These are phyloP conservation scores for Nematopogon swammerdamellus DNA, from an alignment of 2,888 invertebrate genomes.

Conservation along the genomic window DNA sequence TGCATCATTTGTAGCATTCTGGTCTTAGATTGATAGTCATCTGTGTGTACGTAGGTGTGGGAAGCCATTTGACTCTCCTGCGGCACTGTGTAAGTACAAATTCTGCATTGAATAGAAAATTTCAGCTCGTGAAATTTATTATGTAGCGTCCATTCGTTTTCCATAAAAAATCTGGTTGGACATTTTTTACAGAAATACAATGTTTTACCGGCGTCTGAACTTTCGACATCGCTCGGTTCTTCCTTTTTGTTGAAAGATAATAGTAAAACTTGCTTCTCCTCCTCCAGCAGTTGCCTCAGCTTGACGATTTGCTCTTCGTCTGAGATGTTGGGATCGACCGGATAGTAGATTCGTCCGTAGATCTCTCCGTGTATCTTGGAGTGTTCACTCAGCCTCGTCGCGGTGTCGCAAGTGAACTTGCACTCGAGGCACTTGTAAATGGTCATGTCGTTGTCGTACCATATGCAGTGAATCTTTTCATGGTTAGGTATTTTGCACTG, in stretches of 20 bases:
- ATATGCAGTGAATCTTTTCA: slow-evolving; percentile 70
- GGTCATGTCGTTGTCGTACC: slow-evolving; percentile 51
- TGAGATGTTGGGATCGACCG: slow-evolving; percentile 61
- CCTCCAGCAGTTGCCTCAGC: slow-evolving; percentile 36
- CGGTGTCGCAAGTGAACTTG: slow-evolving; percentile 74
- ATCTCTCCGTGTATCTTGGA: slow-evolving; percentile 72
- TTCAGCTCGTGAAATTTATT: slow-evolving; percentile 64
- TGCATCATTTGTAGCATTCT: slow-evolving; percentile 65
- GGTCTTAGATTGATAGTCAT: slow-evolving; percentile 76
- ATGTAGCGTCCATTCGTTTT: slow-evolving; percentile 71
- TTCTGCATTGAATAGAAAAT: slow-evolving; percentile 66
- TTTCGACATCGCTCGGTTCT: slow-evolving; percentile 24
- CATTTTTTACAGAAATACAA: slow-evolving; percentile 78
- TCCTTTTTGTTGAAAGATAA: slow-evolving; percentile 23
- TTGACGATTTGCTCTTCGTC: slow-evolving; percentile 65
- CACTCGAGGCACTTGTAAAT: slow-evolving; percentile 71
- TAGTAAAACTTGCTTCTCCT: slow-evolving; percentile 25
- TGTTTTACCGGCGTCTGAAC: slow-evolving; percentile 22
- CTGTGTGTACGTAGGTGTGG: slow-evolving; percentile 71
- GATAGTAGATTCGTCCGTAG: slow-evolving; percentile 68
- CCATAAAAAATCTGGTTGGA: slow-evolving; percentile 78
- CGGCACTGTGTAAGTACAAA: slow-evolving; percentile 73
- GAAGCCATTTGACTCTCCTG: slow-evolving; percentile 66
- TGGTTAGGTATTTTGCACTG: slow-evolving; percentile 79
- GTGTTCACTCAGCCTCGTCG: slow-evolving; percentile 66